Evolutionary conservation across 2,888 invertebrate genomes (phyloP), one percentile per base, ranked within the genome.

Genomic region (Eupithecia subumbrata): DNA sequence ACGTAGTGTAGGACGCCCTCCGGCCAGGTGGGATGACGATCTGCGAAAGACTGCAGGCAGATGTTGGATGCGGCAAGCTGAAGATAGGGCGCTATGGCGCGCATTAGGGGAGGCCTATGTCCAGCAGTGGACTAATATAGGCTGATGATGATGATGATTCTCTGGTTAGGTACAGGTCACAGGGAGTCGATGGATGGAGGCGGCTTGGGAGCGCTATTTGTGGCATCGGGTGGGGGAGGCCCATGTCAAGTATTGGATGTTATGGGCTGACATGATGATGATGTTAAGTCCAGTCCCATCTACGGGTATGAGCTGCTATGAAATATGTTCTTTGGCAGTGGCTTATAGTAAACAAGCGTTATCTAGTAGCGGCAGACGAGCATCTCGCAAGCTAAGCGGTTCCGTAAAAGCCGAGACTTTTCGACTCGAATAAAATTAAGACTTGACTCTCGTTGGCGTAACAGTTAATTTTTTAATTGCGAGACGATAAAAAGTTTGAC

Each of bases 311-410:
- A 14, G 40, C 4, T 18, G 67, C 25, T 73, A 40, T 68, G 25
- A 69, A 69, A 60, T 80, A 78, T 64, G 34, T 69, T 82, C 80
- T 82, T 69, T 80, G 82, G 18, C 79, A 81, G 82, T 82, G 83
- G 84, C 83, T 86, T 84, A 85, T 85, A 87, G 88, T 89, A 89
- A 90, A 91, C 89, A 90, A 85, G 82, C 83, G 87, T 90, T 92
- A 92, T 92, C 92, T 84, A 84, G 82, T 78, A 79, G 81, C 82
- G 78, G 83, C 91, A 91, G 90, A 84, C 89, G 84, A 83, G 84
- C 84, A 89, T 88, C 86, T 84, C 82, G 82, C 84, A 74, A 82
- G 82, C 85, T 84, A 83, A 81, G 82, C 82, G 80, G 82, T 83
- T 84, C 81, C 80, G 76, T 79, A 75, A 74, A 67, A 80, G 72